Evolutionary conservation across 1,140 invertebrate genomes (phyloP).

Genomic region (Zaprionus capensis): DNA sequence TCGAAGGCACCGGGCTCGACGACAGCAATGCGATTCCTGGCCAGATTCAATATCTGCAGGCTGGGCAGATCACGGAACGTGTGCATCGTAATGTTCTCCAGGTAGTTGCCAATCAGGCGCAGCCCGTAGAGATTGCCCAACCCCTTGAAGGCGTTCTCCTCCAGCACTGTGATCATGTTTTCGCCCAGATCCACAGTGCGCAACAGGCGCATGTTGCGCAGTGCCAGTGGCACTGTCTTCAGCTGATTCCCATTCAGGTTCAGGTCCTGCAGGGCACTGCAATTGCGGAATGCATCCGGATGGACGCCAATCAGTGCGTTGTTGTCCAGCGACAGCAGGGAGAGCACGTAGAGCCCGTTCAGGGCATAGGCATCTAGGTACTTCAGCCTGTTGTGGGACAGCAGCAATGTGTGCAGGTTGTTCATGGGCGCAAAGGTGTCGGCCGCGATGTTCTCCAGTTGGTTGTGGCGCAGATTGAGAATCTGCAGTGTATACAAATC

Average conservation of each 20-base stretch:
- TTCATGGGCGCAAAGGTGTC: slow-evolving; percentile 93
- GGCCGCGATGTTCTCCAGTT: slow-evolving; percentile 90
- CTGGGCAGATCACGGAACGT: slow-evolving; percentile 92
- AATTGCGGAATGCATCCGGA: slow-evolving; percentile 92
- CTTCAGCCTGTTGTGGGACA: slow-evolving; percentile 91
- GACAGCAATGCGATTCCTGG: slow-evolving; percentile 91
- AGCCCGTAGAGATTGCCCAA: slow-evolving; percentile 92
- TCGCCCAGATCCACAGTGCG: slow-evolving; percentile 93
- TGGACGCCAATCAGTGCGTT: slow-evolving; percentile 91
- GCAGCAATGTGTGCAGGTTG: slow-evolving; percentile 91
- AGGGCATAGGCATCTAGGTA: slow-evolving; percentile 91
- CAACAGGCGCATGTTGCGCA: slow-evolving; percentile 89
- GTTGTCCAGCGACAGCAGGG: slow-evolving; percentile 91
- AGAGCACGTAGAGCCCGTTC: slow-evolving; percentile 91
- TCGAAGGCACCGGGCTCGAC: slow-evolving; percentile 94
- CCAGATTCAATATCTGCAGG: slow-evolving; percentile 94
- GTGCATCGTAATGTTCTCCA: slow-evolving; percentile 93
- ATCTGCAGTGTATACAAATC: slow-evolving; percentile 93
- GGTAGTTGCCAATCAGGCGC: slow-evolving; percentile 93
- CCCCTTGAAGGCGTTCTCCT: slow-evolving; percentile 92
- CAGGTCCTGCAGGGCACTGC: slow-evolving; percentile 93
- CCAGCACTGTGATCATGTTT: slow-evolving; percentile 91
- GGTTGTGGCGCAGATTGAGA: slow-evolving; percentile 91
- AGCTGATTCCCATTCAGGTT: slow-evolving; percentile 94
- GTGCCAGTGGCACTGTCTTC: slow-evolving; percentile 90